phyloP scores from a whole-genome alignment of 1,140 invertebrate species.

The Orchestia grillus region DNA sequence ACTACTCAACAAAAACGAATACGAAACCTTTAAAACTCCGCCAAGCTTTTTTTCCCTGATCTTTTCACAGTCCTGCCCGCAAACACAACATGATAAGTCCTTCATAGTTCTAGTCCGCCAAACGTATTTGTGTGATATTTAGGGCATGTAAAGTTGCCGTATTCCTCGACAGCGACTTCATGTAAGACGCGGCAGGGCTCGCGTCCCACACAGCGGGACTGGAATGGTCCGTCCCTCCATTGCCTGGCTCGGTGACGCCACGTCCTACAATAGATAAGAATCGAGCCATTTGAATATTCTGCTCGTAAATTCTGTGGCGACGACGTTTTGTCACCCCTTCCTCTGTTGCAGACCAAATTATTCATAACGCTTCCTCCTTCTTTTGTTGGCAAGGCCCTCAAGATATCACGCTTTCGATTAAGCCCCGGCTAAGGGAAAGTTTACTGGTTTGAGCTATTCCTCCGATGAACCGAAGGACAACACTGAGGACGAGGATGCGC shows the following conservation, averaged over 20 bases:
- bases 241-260: background rate
- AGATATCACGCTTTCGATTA: conserved; percentile 35
- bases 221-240: background rate
- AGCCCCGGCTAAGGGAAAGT: background rate
- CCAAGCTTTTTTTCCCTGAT: background rate
- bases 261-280: conserved; percentile 37
- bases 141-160: background rate
- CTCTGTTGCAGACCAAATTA: conserved; percentile 54
- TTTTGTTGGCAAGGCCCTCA: conserved; percentile 28
- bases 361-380: conserved; percentile 46
- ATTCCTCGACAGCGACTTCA: background rate
- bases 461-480: background rate
- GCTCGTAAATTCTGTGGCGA: conserved; percentile 30
- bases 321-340: conserved; percentile 55
- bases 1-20: background rate
- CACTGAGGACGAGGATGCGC: background rate
- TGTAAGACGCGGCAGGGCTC: background rate
- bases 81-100: background rate
- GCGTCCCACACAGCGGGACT: background rate
- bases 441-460: conserved; percentile 12
- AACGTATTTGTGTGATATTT: background rate
- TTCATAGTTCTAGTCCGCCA: background rate
- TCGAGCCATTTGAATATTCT: conserved; percentile 45
- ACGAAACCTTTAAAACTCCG: background rate
- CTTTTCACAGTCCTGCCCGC: background rate